Conservation (phyloP, 1,140 invertebrate species). For the Anastrepha obliqua region DNA sequence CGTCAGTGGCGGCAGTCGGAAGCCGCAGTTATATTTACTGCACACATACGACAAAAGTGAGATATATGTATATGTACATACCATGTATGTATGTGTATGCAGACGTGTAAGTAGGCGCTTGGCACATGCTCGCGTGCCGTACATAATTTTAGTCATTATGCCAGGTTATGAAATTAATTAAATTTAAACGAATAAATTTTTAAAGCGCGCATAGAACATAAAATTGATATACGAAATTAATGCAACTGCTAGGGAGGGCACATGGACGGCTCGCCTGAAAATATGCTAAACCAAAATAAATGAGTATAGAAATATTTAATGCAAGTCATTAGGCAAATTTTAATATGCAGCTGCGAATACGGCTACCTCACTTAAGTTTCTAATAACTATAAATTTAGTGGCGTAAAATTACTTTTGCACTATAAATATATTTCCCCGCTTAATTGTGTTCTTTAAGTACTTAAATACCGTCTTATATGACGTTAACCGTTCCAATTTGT, state of each 20-base stretch:
- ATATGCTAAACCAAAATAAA: not conserved
- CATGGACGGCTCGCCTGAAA: not conserved
- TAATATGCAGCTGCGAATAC: not conserved
- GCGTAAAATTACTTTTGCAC: too few species aligned
- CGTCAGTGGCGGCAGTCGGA: not conserved
- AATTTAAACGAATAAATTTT: slow-evolving; percentile 13
- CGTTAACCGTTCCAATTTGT: not conserved
- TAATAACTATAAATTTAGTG: too few species aligned
- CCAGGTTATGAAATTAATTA: slow-evolving; percentile 11
- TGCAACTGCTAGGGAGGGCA: not conserved
- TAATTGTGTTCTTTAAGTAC: too few species aligned
- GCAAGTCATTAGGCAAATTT: not conserved
- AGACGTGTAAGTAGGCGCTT: not conserved
- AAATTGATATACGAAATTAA: not conserved
- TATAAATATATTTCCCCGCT: too few species aligned
- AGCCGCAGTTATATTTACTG: not conserved
- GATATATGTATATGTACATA: not conserved
- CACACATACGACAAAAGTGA: not conserved
- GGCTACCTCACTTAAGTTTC: not conserved
- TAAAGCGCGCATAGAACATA: not conserved
- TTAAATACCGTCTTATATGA: not conserved
- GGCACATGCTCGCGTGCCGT: slow-evolving; percentile 3
- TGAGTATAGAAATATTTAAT: not conserved
- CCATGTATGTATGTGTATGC: not conserved
- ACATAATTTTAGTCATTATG: slow-evolving; percentile 41